These are phyloP conservation scores for Lasioglossum malachurum DNA, from an alignment of 2,888 invertebrate species.

Conservation along the genomic window DNA sequence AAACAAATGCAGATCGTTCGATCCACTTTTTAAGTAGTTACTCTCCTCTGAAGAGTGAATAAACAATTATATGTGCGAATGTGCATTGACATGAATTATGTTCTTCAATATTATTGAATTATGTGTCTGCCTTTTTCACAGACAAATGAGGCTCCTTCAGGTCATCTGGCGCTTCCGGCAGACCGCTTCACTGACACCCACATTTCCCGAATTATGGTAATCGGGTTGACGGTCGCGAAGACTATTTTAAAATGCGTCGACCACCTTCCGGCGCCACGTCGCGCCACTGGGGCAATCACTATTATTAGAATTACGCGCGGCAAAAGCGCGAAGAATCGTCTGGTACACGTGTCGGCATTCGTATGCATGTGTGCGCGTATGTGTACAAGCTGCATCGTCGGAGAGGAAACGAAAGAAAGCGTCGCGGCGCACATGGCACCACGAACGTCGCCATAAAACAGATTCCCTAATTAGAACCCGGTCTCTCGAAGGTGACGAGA, in stretches of 20 bases:
- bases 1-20: no score
- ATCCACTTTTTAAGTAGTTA: no score
- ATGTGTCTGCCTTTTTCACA: background rate
- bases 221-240: constrained; percentile 14
- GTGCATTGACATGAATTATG: background rate
- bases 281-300: constrained; percentile 62
- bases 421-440: background rate
- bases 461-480: constrained; percentile 6
- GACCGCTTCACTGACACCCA: constrained; percentile 28
- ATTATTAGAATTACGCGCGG: constrained; percentile 66
- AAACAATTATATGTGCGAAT: no score
- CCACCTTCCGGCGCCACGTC: constrained; percentile 58
- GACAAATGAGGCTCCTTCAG: background rate
- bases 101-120: background rate
- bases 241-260: constrained; percentile 64
- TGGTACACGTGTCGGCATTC: background rate
- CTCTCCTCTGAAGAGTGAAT: no score
- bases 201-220: constrained; percentile 62
- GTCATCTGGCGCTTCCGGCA: constrained; percentile 53
- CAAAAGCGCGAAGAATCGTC: constrained; percentile 54
- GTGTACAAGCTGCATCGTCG: background rate
- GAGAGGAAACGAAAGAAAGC: constrained; percentile 5
- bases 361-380: background rate
- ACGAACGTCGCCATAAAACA: background rate
- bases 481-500: background rate